phyloP scores from a whole-genome alignment of 2,113 vertebrate genomes.

The Telmatochromis sp. region DNA sequence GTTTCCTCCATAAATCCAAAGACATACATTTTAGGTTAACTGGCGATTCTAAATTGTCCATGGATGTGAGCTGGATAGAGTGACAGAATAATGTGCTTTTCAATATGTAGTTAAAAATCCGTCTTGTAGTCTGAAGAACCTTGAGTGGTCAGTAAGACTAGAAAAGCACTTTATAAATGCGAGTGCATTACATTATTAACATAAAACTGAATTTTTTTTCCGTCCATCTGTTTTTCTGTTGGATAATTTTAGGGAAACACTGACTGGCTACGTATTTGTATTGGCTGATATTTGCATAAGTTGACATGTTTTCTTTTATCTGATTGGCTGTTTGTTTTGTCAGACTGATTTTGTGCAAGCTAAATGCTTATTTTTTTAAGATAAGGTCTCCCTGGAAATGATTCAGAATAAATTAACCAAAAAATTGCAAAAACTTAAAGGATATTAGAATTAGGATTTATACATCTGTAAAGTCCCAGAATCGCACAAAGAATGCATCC shows the following conservation, averaged over 20 bases:
- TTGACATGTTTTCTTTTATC: neutral
- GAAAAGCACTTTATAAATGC: neutral
- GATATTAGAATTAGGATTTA: neutral
- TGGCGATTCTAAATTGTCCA: neutral
- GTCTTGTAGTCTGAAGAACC: neutral
- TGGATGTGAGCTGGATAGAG: neutral
- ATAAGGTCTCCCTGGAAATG: neutral
- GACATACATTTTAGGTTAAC: neutral
- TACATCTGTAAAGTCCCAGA: neutral
- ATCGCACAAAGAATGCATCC: neutral
- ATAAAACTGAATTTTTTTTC: fast-evolving
- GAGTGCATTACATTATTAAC: neutral
- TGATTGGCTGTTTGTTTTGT: neutral
- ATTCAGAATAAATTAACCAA: neutral
- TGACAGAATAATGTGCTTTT: neutral
- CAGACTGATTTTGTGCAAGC: neutral
- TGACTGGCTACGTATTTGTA: neutral
- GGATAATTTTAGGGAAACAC: neutral
- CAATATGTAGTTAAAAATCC: neutral
- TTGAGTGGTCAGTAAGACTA: neutral
- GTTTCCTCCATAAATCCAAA: neutral
- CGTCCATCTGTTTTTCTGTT: neutral
- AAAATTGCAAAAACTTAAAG: neutral
- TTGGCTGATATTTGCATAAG: neutral
- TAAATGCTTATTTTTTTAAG: neutral